These are phyloP conservation scores for Aptenodytes patagonicus DNA, from an alignment of 2,113 vertebrate genomes.

Conservation along the genomic window DNA sequence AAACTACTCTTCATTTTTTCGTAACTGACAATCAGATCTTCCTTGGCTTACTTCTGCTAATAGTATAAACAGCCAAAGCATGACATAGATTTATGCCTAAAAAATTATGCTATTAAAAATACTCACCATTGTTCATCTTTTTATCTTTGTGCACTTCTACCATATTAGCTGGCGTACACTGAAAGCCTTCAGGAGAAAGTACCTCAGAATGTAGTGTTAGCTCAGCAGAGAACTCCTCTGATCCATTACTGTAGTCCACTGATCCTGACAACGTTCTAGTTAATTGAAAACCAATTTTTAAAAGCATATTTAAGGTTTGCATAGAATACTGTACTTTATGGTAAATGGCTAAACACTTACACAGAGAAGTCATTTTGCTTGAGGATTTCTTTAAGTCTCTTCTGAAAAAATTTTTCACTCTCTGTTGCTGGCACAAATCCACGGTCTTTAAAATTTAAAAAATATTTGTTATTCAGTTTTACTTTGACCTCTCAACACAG, in stretches of 20 bases:
- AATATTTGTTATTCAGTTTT: conserved; percentile 46
- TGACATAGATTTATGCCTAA: not conserved
- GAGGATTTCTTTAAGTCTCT: conserved; percentile 91
- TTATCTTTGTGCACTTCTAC: conserved; percentile 86
- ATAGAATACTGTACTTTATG: conserved; percentile 43
- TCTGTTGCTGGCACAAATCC: conserved; percentile 82
- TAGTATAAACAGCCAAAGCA: not conserved
- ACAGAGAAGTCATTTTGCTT: conserved; percentile 90
- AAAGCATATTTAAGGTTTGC: conserved; percentile 18
- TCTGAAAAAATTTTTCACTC: conserved; percentile 91
- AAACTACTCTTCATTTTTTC: not conserved
- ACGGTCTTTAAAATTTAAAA: conserved; percentile 83
- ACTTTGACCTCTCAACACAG: conserved; percentile 29
- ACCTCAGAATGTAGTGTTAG: conserved; percentile 84
- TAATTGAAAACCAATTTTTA: conserved; percentile 71
- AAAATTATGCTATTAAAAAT: not conserved
- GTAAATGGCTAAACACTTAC: conserved; percentile 80
- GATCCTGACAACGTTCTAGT: conserved; percentile 84
- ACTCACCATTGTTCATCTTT: conserved; percentile 75
- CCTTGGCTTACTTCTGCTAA: not conserved
- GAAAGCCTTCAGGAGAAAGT: conserved; percentile 75
- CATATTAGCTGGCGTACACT: conserved; percentile 81
- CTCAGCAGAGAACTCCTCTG: conserved; percentile 82
- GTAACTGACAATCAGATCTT: not conserved
- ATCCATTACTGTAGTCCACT: conserved; percentile 76